A percentile compares a stretch with the other conserved stretches of the same genome.
These are phyloP conservation scores for Acleris sparsana DNA, from an alignment of 2,888 invertebrate species.

Conservation along the genomic window DNA sequence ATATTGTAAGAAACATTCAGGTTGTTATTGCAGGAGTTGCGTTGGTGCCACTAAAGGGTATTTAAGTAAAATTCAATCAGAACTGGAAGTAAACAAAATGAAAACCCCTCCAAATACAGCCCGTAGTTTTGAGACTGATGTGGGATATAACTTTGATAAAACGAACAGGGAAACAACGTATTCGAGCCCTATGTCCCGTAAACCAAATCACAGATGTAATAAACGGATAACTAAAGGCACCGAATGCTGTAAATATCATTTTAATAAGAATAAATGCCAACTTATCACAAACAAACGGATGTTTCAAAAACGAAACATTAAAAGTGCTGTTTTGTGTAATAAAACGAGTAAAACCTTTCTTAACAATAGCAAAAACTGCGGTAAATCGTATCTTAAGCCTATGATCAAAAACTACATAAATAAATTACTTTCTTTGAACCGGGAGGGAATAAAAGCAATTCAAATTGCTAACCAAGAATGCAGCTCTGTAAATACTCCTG, in stretches of 20 bases:
- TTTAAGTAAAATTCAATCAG: constrained; percentile 38
- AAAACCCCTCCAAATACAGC: constrained; percentile 61
- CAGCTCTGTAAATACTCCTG: constrained; percentile 74
- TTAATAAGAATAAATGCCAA: constrained; percentile 42
- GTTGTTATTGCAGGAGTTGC: constrained; percentile 52
- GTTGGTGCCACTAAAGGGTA: constrained; percentile 41
- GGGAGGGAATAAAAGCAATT: constrained; percentile 66
- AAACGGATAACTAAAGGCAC: constrained; percentile 42
- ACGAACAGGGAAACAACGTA: constrained; percentile 18
- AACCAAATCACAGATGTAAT: constrained; percentile 42
- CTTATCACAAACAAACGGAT: constrained; percentile 38
- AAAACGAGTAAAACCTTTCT: constrained; percentile 44
- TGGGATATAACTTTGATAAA: constrained; percentile 36
- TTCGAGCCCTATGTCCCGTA: constrained; percentile 23
- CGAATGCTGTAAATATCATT: constrained; percentile 41
- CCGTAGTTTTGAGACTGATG: constrained; percentile 42
- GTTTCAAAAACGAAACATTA: constrained; percentile 8
- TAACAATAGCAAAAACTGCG: constrained; percentile 41
- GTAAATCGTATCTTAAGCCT: constrained; percentile 47
- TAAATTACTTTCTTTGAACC: constrained; percentile 67
- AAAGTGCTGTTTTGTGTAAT: constrained; percentile 22
- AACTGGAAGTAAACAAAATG: constrained; percentile 36
- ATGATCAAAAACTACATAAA: constrained; percentile 69
- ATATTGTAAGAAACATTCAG: constrained; percentile 42
- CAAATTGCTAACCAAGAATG: constrained; percentile 74